Conservation (phyloP, 2,113 vertebrate genomes). For the Perognathus longimembris region DNA sequence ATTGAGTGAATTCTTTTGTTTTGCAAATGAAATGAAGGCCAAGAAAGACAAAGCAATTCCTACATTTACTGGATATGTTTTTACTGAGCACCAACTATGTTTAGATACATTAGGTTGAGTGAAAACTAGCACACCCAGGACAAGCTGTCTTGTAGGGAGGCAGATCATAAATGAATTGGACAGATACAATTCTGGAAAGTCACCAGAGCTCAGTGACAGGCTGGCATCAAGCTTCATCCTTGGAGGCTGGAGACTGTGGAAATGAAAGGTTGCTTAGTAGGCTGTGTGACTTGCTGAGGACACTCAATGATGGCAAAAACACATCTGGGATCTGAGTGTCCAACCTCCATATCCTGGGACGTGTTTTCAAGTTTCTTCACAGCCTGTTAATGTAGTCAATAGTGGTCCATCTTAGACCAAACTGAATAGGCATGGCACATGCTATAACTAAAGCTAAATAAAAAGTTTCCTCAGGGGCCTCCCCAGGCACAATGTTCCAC, state of each 20-base stretch:
- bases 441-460: background rate
- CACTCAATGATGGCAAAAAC: background rate
- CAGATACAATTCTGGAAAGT: too few species aligned
- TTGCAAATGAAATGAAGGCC: slow-evolving; percentile 15
- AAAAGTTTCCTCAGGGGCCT: background rate
- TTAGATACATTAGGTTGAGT: background rate
- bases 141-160: background rate
- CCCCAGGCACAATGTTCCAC: background rate
- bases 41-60: background rate
- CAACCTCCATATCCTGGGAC: background rate
- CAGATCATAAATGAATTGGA: background rate
- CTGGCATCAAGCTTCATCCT: background rate
- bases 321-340: background rate
- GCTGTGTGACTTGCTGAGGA: background rate
- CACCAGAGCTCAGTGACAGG: background rate
- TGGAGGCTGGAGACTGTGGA: rapidly evolving
- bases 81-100: background rate
- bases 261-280: background rate
- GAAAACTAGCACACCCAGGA: background rate
- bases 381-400: background rate
- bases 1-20: background rate
- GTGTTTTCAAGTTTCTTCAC: background rate
- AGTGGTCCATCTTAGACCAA: background rate
- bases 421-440: background rate
- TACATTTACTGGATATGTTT: background rate